Evolutionary conservation across 1,140 invertebrate species (phyloP).

Genomic region (Ylistrum balloti): DNA sequence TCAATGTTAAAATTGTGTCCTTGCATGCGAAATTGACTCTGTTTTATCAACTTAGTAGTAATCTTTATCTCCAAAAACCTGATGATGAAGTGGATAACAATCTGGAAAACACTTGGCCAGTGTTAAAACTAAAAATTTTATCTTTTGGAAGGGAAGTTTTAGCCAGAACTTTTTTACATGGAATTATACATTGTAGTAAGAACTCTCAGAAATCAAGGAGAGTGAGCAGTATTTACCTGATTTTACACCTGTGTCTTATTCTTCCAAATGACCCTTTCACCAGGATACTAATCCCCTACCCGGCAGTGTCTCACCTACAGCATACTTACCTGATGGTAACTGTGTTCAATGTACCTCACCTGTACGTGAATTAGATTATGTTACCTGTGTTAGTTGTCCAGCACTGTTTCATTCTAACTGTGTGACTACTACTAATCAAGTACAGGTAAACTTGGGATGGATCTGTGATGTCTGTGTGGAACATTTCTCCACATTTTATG

Average conservation of each 20-base stretch:
- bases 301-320: neutral
- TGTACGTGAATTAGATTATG: neutral
- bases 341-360: neutral
- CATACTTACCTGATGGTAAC: neutral
- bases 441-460: slow-evolving; percentile 43
- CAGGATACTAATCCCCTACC: neutral
- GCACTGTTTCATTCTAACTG: neutral
- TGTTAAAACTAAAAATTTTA: neutral
- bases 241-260: slow-evolving; percentile 25
- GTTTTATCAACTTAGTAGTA: too few relatives aligned
- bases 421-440: neutral
- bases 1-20: too few relatives aligned
- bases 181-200: neutral
- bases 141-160: neutral
- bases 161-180: neutral
- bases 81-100: too few relatives aligned
- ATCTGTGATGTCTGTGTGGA: slow-evolving; percentile 46
- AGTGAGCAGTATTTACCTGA: neutral
- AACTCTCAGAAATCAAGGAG: neutral
- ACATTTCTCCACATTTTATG: slow-evolving; percentile 40
- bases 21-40: too few relatives aligned
- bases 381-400: neutral
- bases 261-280: neutral
- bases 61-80: too few relatives aligned
- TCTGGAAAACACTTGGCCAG: neutral